Conservation (phyloP, 2,888 invertebrate species). For the Spilosoma lubricipeda region DNA sequence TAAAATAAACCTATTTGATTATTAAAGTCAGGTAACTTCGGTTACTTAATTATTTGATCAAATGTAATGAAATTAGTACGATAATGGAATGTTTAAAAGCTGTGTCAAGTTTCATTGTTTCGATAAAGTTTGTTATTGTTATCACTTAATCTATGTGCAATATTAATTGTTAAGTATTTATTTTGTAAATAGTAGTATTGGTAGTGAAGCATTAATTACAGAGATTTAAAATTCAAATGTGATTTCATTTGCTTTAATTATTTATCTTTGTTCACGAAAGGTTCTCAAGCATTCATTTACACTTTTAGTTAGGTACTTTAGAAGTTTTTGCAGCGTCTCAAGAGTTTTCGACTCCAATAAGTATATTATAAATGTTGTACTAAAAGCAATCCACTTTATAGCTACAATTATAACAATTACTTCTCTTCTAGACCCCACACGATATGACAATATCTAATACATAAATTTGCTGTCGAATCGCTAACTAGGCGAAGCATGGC, state of each 20-base stretch:
- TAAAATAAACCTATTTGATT: neutral
- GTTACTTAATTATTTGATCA: conserved; percentile 23
- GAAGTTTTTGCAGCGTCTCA: neutral
- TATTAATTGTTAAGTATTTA: conserved; percentile 80
- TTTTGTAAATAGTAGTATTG: conserved; percentile 79
- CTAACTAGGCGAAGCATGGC: conserved; percentile 66
- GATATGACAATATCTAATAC: conserved; percentile 50
- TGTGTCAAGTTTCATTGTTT: conserved; percentile 56
- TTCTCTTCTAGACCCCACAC: conserved; percentile 42
- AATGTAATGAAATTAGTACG: conserved; percentile 37
- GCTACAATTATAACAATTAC: conserved; percentile 46
- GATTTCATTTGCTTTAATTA: conserved; percentile 36
- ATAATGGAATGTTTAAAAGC: conserved; percentile 32
- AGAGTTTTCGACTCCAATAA: neutral
- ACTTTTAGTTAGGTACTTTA: neutral
- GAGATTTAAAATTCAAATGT: conserved; percentile 53
- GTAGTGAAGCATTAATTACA: conserved; percentile 69
- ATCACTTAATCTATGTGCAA: conserved; percentile 79
- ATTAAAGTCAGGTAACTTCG: conserved; percentile 16
- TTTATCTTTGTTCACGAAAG: neutral
- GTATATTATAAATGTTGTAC: conserved; percentile 15
- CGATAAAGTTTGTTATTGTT: conserved; percentile 76
- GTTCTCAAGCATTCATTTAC: neutral
- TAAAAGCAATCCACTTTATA: conserved; percentile 46
- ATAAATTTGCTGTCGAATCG: conserved; percentile 53